Evolutionary conservation across 2,797 vertebrate genomes (phyloP).

Genomic region (Artibeus lituratus): DNA sequence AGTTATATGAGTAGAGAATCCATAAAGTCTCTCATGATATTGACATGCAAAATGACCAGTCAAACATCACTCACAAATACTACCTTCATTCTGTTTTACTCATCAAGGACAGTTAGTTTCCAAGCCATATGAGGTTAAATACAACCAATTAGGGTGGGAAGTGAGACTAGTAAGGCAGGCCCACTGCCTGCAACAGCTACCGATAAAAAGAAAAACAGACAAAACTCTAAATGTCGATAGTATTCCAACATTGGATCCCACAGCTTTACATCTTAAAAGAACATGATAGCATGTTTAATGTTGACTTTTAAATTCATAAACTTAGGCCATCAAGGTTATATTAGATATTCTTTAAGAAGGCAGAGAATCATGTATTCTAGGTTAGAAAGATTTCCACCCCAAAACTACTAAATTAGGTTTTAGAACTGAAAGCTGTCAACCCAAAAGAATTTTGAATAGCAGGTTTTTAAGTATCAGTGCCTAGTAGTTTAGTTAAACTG

Average conservation of each 20-base stretch:
- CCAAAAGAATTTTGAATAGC: background rate
- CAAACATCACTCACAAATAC: background rate
- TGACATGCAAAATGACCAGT: background rate
- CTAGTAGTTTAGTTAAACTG: background rate
- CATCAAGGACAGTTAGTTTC: background rate
- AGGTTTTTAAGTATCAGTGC: background rate
- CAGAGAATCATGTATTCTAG: background rate
- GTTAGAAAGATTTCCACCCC: background rate
- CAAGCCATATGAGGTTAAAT: background rate
- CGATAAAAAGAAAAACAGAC: background rate
- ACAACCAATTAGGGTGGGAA: background rate
- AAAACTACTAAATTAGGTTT: background rate
- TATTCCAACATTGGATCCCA: background rate
- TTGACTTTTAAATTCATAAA: constrained; percentile 15
- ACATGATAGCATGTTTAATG: background rate
- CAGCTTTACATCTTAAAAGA: background rate
- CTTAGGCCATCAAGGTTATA: background rate
- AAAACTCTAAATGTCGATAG: background rate
- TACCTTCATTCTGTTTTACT: background rate
- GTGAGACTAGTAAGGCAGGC: background rate
- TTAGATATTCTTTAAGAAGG: background rate
- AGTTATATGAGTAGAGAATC: background rate
- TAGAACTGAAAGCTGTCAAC: background rate
- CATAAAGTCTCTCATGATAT: background rate
- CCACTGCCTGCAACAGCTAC: background rate